Percentiles rank a stretch among this genome's conserved stretches.
Evolutionary conservation across 2,113 vertebrate genomes (phyloP).

Genomic region (Tamias sibiricus): DNA sequence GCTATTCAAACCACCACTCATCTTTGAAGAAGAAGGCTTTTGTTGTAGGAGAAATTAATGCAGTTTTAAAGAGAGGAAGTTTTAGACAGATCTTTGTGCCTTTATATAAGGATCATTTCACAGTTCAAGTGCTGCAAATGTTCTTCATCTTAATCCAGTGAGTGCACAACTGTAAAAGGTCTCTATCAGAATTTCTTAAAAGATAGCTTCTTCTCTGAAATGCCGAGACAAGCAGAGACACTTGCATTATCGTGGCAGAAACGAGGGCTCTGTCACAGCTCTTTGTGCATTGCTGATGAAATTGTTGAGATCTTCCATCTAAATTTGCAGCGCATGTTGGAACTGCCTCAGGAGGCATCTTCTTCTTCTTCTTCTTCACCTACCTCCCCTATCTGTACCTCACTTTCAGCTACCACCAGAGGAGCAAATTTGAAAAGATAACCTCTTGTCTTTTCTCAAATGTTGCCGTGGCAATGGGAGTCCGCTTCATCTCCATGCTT

Average conservation of each 20-base stretch:
- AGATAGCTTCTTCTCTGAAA: background rate
- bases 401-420: slow-evolving; percentile 91
- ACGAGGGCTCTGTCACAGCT: background rate
- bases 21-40: background rate
- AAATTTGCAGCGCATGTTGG: slow-evolving; percentile 90
- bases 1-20: background rate
- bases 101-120: background rate
- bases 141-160: background rate
- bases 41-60: background rate
- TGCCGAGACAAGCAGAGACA: background rate
- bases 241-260: background rate
- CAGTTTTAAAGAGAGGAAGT: background rate
- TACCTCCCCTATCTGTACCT: slow-evolving; percentile 97
- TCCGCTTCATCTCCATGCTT: slow-evolving; percentile 94
- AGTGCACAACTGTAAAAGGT: background rate
- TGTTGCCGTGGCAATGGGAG: slow-evolving; percentile 97
- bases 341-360: slow-evolving; percentile 92
- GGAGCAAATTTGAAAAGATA: slow-evolving; percentile 92
- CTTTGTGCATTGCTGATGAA: background rate
- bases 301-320: background rate
- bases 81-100: background rate
- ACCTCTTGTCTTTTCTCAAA: slow-evolving; percentile 95
- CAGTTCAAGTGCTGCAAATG: background rate
- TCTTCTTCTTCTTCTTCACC: slow-evolving; percentile 96
- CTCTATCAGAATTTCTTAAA: background rate